These are phyloP conservation scores for Ochlodes sylvanus DNA, from an alignment of 2,888 invertebrate species.

Conservation along the genomic window DNA sequence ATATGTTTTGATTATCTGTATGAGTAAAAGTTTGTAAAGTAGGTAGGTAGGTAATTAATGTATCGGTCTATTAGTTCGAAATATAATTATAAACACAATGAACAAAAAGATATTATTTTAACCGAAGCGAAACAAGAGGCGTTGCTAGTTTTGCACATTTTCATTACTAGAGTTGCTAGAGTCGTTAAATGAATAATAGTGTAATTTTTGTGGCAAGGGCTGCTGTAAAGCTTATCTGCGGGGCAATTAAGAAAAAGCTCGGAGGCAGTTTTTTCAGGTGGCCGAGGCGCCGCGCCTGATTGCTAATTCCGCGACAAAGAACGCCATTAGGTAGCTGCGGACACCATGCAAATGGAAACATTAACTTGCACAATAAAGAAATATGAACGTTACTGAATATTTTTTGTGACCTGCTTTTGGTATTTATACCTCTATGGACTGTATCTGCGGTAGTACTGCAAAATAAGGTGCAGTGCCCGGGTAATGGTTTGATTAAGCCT, in stretches of 20 bases:
- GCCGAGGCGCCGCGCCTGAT: constrained; percentile 62
- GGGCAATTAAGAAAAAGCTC: constrained; percentile 74
- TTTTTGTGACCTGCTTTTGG: constrained; percentile 7
- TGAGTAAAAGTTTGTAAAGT: too few relatives aligned
- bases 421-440: neutral
- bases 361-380: constrained; percentile 42
- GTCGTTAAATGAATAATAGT: constrained; percentile 69
- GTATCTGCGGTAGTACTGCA: too few relatives aligned
- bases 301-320: constrained; percentile 80
- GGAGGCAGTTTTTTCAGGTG: constrained; percentile 61
- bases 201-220: constrained; percentile 65
- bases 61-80: too few relatives aligned
- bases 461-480: too few relatives aligned
- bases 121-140: neutral
- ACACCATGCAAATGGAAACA: constrained; percentile 66
- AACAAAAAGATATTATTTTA: neutral
- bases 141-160: constrained; percentile 58
- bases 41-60: too few relatives aligned
- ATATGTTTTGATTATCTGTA: too few relatives aligned
- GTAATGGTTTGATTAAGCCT: too few relatives aligned
- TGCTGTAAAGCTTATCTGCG: constrained; percentile 70
- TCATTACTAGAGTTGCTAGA: constrained; percentile 62
- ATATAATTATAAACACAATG: too few relatives aligned
- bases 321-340: constrained; percentile 66
- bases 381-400: constrained; percentile 32